Conservation (phyloP, 2,888 invertebrate species). For the Agrochola litura region DNA sequence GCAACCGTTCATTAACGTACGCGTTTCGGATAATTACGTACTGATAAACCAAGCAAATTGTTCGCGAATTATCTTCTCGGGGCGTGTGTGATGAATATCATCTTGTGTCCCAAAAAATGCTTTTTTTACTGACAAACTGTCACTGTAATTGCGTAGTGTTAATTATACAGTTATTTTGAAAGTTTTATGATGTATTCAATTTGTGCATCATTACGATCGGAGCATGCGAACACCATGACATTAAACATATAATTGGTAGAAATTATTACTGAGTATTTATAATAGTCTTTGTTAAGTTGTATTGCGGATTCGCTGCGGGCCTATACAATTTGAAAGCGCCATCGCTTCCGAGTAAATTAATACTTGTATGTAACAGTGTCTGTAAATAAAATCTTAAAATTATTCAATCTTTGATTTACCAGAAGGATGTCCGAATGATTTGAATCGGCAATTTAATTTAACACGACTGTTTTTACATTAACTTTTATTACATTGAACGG, state of each 20-base stretch:
- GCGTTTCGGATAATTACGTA: constrained; percentile 88
- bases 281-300: constrained; percentile 59
- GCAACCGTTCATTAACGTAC: constrained; percentile 87
- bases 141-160: constrained; percentile 76
- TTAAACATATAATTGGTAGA: constrained; percentile 69
- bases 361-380: constrained; percentile 32
- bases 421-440: constrained; percentile 58
- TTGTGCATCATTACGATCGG: constrained; percentile 70
- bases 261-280: constrained; percentile 66
- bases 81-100: constrained; percentile 84
- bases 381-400: constrained; percentile 54
- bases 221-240: constrained; percentile 66
- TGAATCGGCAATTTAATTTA: constrained; percentile 62
- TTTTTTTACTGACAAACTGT: constrained; percentile 76
- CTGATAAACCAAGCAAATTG: constrained; percentile 90
- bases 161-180: constrained; percentile 76
- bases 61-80: constrained; percentile 85
- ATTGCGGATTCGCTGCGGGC: constrained; percentile 38
- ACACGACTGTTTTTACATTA: constrained; percentile 57
- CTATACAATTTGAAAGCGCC: constrained; percentile 52
- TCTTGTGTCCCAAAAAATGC: constrained; percentile 77
- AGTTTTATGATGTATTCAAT: constrained; percentile 77
- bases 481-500: constrained; percentile 63
- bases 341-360: constrained; percentile 50
- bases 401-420: constrained; percentile 58